Evolutionary conservation across 2,888 invertebrate genomes (phyloP).

Genomic region (Chamaedrilus cognettii): DNA sequence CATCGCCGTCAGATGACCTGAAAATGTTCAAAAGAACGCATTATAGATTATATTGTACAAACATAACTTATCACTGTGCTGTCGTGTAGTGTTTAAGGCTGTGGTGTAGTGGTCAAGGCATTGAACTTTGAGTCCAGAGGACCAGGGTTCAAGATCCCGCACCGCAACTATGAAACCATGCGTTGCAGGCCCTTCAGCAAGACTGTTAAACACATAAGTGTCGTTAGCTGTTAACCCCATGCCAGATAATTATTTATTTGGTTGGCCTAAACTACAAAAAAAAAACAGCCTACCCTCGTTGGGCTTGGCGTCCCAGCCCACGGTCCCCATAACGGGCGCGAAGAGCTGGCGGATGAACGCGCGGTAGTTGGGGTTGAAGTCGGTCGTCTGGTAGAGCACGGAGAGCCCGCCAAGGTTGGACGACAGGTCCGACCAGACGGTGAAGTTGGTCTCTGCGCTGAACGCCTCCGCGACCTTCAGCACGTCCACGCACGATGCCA

Average conservation of each 20-base stretch:
- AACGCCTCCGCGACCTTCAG: constrained; percentile 84
- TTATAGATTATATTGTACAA: not conserved
- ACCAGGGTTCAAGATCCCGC: too few species aligned
- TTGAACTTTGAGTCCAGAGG: too few species aligned
- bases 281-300: constrained; percentile 68
- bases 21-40: constrained; percentile 12
- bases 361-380: constrained; percentile 73
- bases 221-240: too few species aligned
- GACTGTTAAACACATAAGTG: too few species aligned
- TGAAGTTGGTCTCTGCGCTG: constrained; percentile 84
- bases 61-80: too few species aligned
- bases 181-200: too few species aligned
- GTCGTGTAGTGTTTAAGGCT: too few species aligned
- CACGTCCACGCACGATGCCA: constrained; percentile 76
- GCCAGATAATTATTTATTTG: too few species aligned
- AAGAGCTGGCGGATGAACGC: constrained; percentile 76
- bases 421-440: constrained; percentile 77
- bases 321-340: constrained; percentile 70
- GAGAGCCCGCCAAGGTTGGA: constrained; percentile 76
- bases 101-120: too few species aligned
- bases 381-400: constrained; percentile 77
- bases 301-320: constrained; percentile 84
- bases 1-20: constrained; percentile 78
- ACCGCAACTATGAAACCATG: too few species aligned
- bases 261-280: too few species aligned